phyloP scores from a whole-genome alignment of 1,140 invertebrate species.

The Asbolus verrucosus region DNA sequence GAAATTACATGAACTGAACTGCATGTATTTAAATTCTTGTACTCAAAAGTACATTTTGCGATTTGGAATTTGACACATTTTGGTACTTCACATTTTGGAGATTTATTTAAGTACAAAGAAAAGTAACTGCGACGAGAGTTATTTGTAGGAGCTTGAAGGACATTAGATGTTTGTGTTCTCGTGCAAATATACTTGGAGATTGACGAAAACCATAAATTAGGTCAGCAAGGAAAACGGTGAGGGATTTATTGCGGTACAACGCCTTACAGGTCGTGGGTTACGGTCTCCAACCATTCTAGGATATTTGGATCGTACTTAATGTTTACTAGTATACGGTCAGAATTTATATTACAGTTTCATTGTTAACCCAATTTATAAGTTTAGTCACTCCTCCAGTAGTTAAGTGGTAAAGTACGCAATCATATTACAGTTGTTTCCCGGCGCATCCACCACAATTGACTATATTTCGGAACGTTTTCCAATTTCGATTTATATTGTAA shows the following conservation, averaged over 20 bases:
- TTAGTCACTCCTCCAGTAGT: too few relatives aligned
- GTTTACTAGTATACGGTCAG: neutral
- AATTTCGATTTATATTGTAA: slow-evolving; percentile 21
- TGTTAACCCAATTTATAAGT: too few relatives aligned
- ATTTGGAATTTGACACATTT: too few relatives aligned
- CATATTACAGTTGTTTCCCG: neutral
- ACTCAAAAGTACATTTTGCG: too few relatives aligned
- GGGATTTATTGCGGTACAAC: slow-evolving; percentile 24
- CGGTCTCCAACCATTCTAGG: slow-evolving; percentile 6
- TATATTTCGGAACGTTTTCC: neutral
- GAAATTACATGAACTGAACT: too few relatives aligned
- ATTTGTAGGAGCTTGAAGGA: too few relatives aligned
- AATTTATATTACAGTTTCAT: slow-evolving; percentile 1
- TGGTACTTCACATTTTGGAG: too few relatives aligned
- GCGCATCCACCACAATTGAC: slow-evolving; percentile 19
- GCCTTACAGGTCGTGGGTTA: neutral
- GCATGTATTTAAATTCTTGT: too few relatives aligned
- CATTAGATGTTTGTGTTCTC: too few relatives aligned
- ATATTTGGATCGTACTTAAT: slow-evolving; percentile 3
- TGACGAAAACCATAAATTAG: slow-evolving; percentile 26
- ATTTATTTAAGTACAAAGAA: too few relatives aligned
- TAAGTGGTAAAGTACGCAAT: too few relatives aligned
- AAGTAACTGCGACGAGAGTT: too few relatives aligned
- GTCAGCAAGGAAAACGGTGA: neutral
- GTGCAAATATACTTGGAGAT: slow-evolving; percentile 17